Base-by-base conservation (phyloP, 2,888 invertebrate genomes). In the Noctua fimbriata region DNA sequence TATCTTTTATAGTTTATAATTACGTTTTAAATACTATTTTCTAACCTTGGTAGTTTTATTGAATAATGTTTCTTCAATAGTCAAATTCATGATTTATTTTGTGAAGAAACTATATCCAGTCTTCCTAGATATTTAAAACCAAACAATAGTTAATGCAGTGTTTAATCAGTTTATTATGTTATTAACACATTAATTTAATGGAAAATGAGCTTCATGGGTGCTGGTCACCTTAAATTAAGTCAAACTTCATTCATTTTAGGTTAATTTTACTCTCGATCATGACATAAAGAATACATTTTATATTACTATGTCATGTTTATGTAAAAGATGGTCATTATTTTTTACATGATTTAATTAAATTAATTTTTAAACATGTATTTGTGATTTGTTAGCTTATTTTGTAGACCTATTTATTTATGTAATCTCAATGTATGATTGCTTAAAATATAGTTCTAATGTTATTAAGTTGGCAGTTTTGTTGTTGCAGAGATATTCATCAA, bases 181-280 rank as follows among this genome's bases (percentile, higher is more conserved):
- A 75, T 81, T 79, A 73, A 63, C 63, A 78, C 76, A 73, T 79
- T 76, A 55, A 77, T 79, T 78, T 80, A 71, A 83, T 78, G 47
- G 66, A 71, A 76, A 73, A 82, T 79, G 74, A 83, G 73, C 69
- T 81, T 71, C 74, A 75, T 79, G 63, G 92, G 93, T 93, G 93
- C 93, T 89, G 93, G 93, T 78, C 93, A 91, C 93, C 91, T 79
- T 88, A 87, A 69, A 44, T 67, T 88, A 89, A 87, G 87, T 90
- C 73, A 85, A 85, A 87, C 76, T 82, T 78, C 77, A 72, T 86
- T 79, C 70, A 85, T 88, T 84, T 86, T 78, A 85, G 73, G 67
- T 44, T 44, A 44, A 44, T 44, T 72, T 79, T 73, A 79, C 44
- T 78, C 83, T 78, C 66, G 82, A 85, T 86, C 87, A 88, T 90